Evolutionary conservation across 2,888 invertebrate species (phyloP), one percentile per base, ranked within the genome.

Genomic region (Himalopsyche tibetana): DNA sequence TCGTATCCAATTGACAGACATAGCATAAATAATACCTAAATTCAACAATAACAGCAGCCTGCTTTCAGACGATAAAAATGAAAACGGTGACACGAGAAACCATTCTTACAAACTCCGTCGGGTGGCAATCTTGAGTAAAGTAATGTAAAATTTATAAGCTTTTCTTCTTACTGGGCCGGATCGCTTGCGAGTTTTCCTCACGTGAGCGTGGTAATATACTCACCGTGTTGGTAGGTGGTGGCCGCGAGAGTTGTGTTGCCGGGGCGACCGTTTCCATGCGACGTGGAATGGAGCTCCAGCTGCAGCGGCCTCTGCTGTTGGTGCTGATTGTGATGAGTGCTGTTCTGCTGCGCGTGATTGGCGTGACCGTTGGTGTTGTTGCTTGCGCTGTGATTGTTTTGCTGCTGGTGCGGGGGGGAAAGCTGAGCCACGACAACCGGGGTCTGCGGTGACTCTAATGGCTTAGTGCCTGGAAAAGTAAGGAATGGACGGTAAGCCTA

Each of bases 361-460:
- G 90, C 90, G 45, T 90, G 90, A 36, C 85, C 90, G 90, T 88
- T 90, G 88, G 91, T 91, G 83, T 89, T 63, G 63, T 74, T 36
- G 74, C 36, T 74, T 74, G 89, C 74, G 86, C 89, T 87, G 89
- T 88, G 87, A 74, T 89, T 89, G 84, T 8, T 51, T 82, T 74
- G 86, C 85, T 87, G 79, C 80, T 84, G 92, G 92, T 55, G 93
- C 92, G 11, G 92, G 55, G 93, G 90, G 36, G 88, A 86, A 87
- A 92, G 91, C 89, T 93, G 93, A 81, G 92, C 92, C 88, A 94
- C 94, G 88, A 94, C 94, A 89, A 95, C 93, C 63, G 97, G 97
- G 87, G 97, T 97, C 92, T 97, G 96, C 28, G 97, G 97, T 82
- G 97, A 96, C 90, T 97, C 97, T 90, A 97, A 92, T 4, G 97